Conservation (phyloP, 2,797 vertebrate genomes). For the Cyprinodon diabolis region DNA sequence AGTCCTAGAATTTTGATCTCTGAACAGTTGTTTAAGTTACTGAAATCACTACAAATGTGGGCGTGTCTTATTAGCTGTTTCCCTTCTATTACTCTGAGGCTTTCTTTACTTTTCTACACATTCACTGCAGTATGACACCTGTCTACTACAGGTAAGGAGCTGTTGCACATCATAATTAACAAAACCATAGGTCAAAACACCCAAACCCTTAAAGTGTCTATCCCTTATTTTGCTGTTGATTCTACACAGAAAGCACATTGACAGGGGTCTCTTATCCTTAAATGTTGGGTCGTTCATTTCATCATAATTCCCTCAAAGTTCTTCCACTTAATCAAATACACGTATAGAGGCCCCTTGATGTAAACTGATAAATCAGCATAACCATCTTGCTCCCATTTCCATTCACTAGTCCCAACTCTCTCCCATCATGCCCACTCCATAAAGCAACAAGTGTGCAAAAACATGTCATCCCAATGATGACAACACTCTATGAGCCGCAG, state of each 20-base stretch:
- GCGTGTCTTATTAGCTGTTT: neutral
- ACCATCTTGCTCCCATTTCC: neutral
- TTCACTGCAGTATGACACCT: neutral
- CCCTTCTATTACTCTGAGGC: neutral
- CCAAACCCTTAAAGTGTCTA: neutral
- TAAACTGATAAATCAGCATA: neutral
- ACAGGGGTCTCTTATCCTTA: neutral
- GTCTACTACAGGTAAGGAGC: neutral
- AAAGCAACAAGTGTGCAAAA: constrained; percentile 48
- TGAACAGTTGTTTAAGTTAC: neutral
- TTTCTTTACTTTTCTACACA: neutral
- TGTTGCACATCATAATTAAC: neutral
- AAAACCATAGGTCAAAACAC: neutral
- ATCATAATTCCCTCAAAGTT: neutral
- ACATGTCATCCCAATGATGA: constrained; percentile 29
- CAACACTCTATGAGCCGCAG: constrained; percentile 19
- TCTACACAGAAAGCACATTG: neutral
- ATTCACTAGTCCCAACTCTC: constrained; percentile 17
- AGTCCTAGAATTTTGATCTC: neutral
- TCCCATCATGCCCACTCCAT: constrained; percentile 21
- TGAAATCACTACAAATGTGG: neutral
- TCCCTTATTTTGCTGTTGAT: neutral
- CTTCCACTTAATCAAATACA: neutral
- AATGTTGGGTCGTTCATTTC: neutral
- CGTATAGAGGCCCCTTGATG: neutral